Conservation (phyloP, 2,113 vertebrate species). For the Chitala chitala region DNA sequence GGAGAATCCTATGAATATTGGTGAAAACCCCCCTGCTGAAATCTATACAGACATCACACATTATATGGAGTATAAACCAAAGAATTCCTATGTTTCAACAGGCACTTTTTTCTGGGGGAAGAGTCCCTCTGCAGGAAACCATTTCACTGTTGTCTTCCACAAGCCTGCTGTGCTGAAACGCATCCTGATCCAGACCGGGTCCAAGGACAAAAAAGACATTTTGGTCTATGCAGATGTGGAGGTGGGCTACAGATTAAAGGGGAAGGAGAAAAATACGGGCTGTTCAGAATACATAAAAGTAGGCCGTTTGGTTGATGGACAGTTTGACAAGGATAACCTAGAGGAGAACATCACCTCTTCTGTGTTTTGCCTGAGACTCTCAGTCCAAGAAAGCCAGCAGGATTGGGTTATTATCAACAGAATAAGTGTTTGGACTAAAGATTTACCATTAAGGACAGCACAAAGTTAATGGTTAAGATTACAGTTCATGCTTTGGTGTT, state of each 20-base stretch:
- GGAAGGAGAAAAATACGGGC: rapidly evolving
- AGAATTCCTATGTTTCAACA: conserved; percentile 59
- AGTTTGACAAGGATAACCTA: conserved; percentile 50
- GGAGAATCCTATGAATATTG: conserved; percentile 34
- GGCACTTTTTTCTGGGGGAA: conserved; percentile 63
- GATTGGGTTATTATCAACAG: conserved; percentile 70
- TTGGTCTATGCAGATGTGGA: conserved; percentile 60
- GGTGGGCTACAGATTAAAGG: conserved; percentile 44
- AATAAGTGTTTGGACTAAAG: conserved; percentile 59
- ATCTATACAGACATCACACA: conserved; percentile 60
- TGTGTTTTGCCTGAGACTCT: conserved; percentile 64
- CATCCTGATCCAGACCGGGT: conserved; percentile 64
- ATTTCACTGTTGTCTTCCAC: conserved; percentile 59
- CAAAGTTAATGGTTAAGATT: too few species aligned
- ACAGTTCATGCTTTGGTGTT: too few species aligned
- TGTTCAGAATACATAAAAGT: conserved; percentile 57
- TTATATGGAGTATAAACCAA: conserved; percentile 44
- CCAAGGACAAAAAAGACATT: conserved; percentile 30
- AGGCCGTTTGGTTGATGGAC: conserved; percentile 62
- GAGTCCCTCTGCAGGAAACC: conserved; percentile 54
- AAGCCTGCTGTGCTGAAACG: conserved; percentile 45
- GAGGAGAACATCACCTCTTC: conserved; percentile 36
- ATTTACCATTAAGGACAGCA: neutral
- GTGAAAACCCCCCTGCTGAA: conserved; percentile 60
- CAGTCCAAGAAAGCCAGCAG: conserved; percentile 57